Conservation (phyloP, 2,888 invertebrate species). For the Globia sparganii region DNA sequence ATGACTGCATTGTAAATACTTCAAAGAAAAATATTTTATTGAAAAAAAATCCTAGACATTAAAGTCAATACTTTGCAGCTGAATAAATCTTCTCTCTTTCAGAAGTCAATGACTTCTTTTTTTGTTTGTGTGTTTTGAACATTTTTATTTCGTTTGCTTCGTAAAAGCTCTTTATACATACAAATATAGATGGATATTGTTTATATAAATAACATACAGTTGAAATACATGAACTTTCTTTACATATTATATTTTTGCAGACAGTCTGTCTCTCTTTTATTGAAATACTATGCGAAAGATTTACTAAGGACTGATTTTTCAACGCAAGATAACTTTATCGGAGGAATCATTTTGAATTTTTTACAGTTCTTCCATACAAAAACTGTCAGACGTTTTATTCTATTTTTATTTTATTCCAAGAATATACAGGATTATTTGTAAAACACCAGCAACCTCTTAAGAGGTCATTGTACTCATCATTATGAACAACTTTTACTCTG, state of each 20-base stretch:
- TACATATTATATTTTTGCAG: constrained; percentile 13
- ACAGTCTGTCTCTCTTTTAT: constrained; percentile 28
- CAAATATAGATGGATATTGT: constrained; percentile 38
- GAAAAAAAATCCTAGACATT: constrained; percentile 3
- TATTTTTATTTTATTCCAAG: no score
- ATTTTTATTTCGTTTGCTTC: constrained; percentile 13
- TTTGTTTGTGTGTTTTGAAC: constrained; percentile 1
- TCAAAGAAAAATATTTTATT: constrained; percentile 22
- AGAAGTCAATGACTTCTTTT: constrained; percentile 32
- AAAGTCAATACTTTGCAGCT: background rate
- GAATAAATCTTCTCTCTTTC: constrained; percentile 20
- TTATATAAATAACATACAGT: constrained; percentile 16
- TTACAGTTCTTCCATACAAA: no score
- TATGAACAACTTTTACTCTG: no score
- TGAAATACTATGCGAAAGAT: constrained; percentile 17
- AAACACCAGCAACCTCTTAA: no score
- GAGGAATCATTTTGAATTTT: no score
- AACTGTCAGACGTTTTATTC: no score
- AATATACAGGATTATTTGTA: no score
- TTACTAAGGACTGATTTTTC: background rate
- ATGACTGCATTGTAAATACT: constrained; percentile 9
- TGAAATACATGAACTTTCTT: constrained; percentile 15
- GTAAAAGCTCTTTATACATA: constrained; percentile 44
- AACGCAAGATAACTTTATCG: no score
- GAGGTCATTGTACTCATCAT: no score